A percentile compares a stretch with the other conserved stretches of the same genome.
These are phyloP conservation scores for Mythimna lalbum DNA, from an alignment of 2,888 invertebrate species.

Conservation along the genomic window DNA sequence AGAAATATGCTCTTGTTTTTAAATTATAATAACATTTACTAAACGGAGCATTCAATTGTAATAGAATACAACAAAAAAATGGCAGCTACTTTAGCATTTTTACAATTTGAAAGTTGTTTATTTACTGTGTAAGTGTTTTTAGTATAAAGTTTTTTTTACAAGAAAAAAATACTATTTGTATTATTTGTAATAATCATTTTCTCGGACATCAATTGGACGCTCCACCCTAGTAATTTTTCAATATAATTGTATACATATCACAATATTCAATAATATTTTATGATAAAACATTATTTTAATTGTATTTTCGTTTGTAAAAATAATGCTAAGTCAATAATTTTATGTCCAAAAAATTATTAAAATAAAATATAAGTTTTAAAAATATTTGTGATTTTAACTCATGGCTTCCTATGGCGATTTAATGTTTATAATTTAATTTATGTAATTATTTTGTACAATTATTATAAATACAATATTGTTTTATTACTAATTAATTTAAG, in stretches of 20 bases:
- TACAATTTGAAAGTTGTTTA: not conserved
- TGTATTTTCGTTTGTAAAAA: constrained; percentile 63
- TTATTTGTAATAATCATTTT: not conserved
- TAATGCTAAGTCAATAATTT: constrained; percentile 50
- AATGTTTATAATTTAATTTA: constrained; percentile 26
- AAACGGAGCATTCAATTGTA: constrained; percentile 32
- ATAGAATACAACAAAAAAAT: not conserved
- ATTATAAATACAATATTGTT: constrained; percentile 15
- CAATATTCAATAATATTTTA: constrained; percentile 46
- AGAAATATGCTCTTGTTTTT: not conserved
- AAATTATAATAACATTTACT: not conserved
- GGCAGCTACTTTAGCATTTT: constrained; percentile 31
- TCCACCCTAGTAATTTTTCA: constrained; percentile 36
- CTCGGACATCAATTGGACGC: constrained; percentile 29
- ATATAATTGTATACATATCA: constrained; percentile 54
- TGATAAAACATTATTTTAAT: constrained; percentile 29
- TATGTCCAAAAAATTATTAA: constrained; percentile 34
- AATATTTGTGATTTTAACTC: constrained; percentile 54
- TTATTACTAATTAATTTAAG: not conserved
- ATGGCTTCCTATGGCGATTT: constrained; percentile 54
- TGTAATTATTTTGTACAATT: constrained; percentile 45
- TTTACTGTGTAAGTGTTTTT: constrained; percentile 13
- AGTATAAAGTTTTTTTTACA: not conserved
- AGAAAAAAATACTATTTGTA: not conserved
- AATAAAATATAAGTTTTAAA: constrained; percentile 10